Evolutionary conservation across 2,888 invertebrate genomes (phyloP), one percentile per base, ranked within the genome.

Genomic region (Calliphora vomitoria): DNA sequence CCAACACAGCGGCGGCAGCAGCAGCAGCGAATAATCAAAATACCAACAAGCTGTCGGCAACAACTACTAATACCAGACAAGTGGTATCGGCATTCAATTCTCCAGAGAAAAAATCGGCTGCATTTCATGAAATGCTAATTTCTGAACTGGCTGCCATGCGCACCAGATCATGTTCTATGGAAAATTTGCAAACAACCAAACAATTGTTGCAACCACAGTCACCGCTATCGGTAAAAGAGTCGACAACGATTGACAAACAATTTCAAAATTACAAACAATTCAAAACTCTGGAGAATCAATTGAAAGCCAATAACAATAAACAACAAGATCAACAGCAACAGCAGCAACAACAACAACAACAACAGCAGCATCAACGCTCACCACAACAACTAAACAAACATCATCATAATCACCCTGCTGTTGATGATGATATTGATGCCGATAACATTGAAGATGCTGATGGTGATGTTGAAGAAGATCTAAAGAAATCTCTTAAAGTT

Each of bases 141-240:
- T 95, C 96, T 87, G 96, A 96, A 92, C 91, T 96, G 92, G 95
- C 96, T 90, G 95, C 95, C 79, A 96, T 96, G 96, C 95, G 95
- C 83, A 92, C 91, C 79, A 89, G 91, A 84, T 93, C 93, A 62
- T 91, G 91, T 82, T 93, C 93, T 1, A 89, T 93, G 90, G 93
- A 93, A 85, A 92, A 92, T 88, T 89, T 93, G 90, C 91, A 91
- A 90, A 68, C 82, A 60, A 83, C 35, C 6, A 64, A 71, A 60
- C 71, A n/a, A 25, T 53, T 71, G 41, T 50, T 62, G n/a, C 76
- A 82, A 35, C 25, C 35, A 31, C 68, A 74, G n/a, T 58, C 31
- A 15, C 85, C 69, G 60, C 41, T 75, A 38, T 18, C 50, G n/a
- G 38, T 53, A 50, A 72, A 85, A 74, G 55, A 78, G 74, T 64